phyloP scores from a whole-genome alignment of 2,888 invertebrate species.

The Machimus atricapillus region DNA sequence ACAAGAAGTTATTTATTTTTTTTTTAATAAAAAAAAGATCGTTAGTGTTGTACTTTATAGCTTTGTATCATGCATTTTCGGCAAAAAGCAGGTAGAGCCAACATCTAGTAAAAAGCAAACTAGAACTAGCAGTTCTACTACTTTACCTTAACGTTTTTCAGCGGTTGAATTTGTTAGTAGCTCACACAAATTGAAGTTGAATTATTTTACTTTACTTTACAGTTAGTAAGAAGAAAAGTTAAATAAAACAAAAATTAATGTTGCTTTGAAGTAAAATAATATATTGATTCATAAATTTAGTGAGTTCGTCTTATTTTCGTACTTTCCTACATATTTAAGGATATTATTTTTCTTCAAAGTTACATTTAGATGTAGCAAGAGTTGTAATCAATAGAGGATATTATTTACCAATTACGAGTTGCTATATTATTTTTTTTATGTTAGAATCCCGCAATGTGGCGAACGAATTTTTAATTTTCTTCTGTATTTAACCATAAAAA shows the following conservation, averaged over 20 bases:
- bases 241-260: not conserved
- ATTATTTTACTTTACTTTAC: not conserved
- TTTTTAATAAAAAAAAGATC: not conserved
- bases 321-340: not conserved
- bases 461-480: too few species aligned
- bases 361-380: not conserved
- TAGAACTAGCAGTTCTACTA: not conserved
- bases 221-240: not conserved
- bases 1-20: slow-evolving; percentile 39
- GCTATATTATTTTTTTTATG: too few species aligned
- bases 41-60: not conserved
- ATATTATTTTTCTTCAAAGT: not conserved
- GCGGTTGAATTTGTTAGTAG: slow-evolving; percentile 5
- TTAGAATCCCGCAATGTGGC: too few species aligned
- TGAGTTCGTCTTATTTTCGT: not conserved
- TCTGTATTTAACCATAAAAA: too few species aligned
- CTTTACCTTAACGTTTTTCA: slow-evolving; percentile 2
- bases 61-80: not conserved
- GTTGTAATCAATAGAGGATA: not conserved
- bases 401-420: too few species aligned
- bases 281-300: not conserved
- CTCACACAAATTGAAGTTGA: slow-evolving; percentile 4
- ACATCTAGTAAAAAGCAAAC: not conserved
- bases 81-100: not conserved
- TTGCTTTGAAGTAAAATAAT: not conserved